Evolutionary conservation across 2,888 invertebrate genomes (phyloP).

Genomic region (Arenicola marina): DNA sequence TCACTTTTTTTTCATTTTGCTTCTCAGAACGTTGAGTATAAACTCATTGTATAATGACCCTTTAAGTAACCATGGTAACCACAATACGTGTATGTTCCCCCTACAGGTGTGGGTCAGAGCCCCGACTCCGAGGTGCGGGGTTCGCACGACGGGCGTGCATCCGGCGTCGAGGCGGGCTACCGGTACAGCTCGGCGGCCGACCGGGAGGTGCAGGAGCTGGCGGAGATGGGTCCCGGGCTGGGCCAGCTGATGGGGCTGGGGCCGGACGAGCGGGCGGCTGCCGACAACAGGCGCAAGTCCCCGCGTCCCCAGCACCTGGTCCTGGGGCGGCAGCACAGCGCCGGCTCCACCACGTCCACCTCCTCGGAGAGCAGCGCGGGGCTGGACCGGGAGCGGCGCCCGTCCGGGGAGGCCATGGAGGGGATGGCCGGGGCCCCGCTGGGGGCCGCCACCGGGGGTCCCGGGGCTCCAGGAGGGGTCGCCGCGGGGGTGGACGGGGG

Average conservation of each 20-base stretch:
- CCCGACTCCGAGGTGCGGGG: conserved; percentile 1
- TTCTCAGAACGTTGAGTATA: too few species aligned
- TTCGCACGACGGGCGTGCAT: too few species aligned
- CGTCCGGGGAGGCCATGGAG: background rate
- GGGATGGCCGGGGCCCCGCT: too few species aligned
- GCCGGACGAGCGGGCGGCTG: background rate
- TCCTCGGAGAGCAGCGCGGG: background rate
- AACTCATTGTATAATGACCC: too few species aligned
- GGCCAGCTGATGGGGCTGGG: too few species aligned
- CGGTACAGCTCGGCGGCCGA: background rate
- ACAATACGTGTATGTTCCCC: background rate
- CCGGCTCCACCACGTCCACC: background rate
- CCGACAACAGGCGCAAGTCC: background rate
- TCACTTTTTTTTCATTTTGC: too few species aligned
- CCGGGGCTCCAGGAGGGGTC: too few species aligned
- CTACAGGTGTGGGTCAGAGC: conserved; percentile 5
- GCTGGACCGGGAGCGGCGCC: background rate
- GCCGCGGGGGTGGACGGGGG: too few species aligned
- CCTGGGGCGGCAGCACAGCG: conserved; percentile 48
- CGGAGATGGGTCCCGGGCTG: background rate
- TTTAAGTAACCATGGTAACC: too few species aligned
- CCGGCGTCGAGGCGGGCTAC: too few species aligned
- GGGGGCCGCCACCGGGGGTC: too few species aligned
- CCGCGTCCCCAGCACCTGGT: conserved; percentile 47
- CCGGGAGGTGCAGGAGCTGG: background rate